Evolutionary conservation across 2,888 invertebrate species (phyloP).

Genomic region (Aradus depressus): DNA sequence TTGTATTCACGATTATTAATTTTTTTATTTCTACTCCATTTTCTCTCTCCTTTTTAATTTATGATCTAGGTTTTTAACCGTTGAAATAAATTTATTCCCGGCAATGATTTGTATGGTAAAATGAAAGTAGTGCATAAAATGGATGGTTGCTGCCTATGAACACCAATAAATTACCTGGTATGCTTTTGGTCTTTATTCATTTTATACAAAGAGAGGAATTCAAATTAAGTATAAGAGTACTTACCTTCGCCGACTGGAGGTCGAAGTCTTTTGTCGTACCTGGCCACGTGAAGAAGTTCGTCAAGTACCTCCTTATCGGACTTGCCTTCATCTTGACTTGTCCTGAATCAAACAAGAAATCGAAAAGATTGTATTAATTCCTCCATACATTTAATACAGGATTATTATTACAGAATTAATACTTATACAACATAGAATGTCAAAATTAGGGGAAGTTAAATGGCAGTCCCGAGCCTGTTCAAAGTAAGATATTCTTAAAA

Average conservation of each 20-base stretch:
- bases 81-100: too few relatives aligned
- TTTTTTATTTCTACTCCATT: too few relatives aligned
- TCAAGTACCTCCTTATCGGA: conserved; percentile 89
- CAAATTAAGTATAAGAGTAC: too few relatives aligned
- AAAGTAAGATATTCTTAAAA: too few relatives aligned
- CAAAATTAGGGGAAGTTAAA: not conserved
- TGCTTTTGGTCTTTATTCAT: too few relatives aligned
- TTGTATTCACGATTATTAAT: too few relatives aligned
- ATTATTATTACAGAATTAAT: not conserved
- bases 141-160: conserved; percentile 10
- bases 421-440: not conserved
- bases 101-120: too few relatives aligned
- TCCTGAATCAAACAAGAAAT: conserved; percentile 10
- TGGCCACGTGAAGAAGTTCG: conserved; percentile 71
- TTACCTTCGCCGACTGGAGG: conserved; percentile 74
- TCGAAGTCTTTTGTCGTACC: conserved; percentile 85
- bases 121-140: not conserved
- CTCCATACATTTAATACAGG: too few relatives aligned
- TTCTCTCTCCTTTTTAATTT: too few relatives aligned
- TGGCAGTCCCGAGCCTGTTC: not conserved
- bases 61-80: too few relatives aligned
- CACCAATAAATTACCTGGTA: too few relatives aligned
- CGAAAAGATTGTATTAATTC: not conserved
- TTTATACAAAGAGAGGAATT: too few relatives aligned
- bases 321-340: conserved; percentile 59